Base-by-base conservation (phyloP, 1,140 invertebrate genomes). In the Amphibalanus amphitrite region DNA sequence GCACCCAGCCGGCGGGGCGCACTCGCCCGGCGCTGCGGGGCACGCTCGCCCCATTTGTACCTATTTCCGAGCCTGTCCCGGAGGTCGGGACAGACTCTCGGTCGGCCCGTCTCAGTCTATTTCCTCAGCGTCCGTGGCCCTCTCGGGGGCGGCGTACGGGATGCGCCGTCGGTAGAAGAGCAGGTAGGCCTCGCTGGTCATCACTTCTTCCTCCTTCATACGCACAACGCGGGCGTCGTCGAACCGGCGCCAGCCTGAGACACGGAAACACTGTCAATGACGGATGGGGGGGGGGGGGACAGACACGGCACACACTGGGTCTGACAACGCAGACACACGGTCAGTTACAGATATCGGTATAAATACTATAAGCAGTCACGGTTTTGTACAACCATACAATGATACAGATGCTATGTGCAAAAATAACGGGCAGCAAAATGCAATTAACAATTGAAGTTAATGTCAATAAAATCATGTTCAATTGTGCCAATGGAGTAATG, bases 161-260 rank as follows among this genome's bases (percentile, higher is more conserved):
- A 59, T 29, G 47, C 73, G 69, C n/a, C 82, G 77, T 23, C 78
- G 76, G 28, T 83, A 84, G 70, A 84, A 82, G 17, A 84, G 77
- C 6, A 84, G 75, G 73, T 84, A 84, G 1, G 82, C 83, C 47
- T 79, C 77, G 25, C 75, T 71, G 15, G 79, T 80, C 10, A 83
- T 78, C 0, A 83, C 79, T 69, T 78, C 76, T 30, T 79, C 79
- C 71, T 82, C 80, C 23, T 74, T 73, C 10, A 81, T 72, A 33
- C 76, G 72, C 6, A 74, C 76, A 28, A 84, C 82, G 26, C 77
- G 74, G 74, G 79, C 79, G 76, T 84, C 83, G 77, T 84, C 81
- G 77, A 82, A 83, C 28, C 80, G 72, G 65, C 82, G 77, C 83
- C 83, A 84, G 71, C 79, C 83, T 84, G n/a, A n/a, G n/a, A n/a